Conservation (phyloP, 2,888 invertebrate species). For the Lagria hirta region DNA sequence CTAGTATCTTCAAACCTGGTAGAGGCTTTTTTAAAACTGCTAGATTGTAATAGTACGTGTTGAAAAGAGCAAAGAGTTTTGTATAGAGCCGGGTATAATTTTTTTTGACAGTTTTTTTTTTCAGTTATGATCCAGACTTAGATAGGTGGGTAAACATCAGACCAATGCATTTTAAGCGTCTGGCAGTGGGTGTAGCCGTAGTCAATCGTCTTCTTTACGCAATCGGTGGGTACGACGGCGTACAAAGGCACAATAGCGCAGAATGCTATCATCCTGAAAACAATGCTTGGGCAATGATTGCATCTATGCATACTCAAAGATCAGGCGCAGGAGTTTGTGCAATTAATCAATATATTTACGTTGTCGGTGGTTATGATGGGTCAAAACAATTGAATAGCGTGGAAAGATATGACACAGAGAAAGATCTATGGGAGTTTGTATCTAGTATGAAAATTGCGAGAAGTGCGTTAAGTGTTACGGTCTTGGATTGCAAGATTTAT, state of each 20-base stretch:
- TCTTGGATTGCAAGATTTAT: slow-evolving; percentile 82
- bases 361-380: slow-evolving; percentile 95
- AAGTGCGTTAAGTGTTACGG: slow-evolving; percentile 85
- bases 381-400: slow-evolving; percentile 77
- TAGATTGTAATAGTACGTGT: too few relatives aligned
- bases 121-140: slow-evolving; percentile 81
- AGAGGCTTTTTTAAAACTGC: too few relatives aligned
- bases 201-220: slow-evolving; percentile 73
- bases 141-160: slow-evolving; percentile 79
- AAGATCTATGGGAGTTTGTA: slow-evolving; percentile 75
- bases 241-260: slow-evolving; percentile 71
- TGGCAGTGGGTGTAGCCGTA: slow-evolving; percentile 79
- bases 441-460: slow-evolving; percentile 77
- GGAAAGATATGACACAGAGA: slow-evolving; percentile 85
- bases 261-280: slow-evolving; percentile 95
- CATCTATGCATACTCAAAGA: slow-evolving; percentile 74
- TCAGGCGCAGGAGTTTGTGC: slow-evolving; percentile 89
- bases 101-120: slow-evolving; percentile 27
- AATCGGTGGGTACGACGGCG: slow-evolving; percentile 88
- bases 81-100: too few relatives aligned
- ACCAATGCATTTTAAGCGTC: slow-evolving; percentile 73
- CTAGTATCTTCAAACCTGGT: too few relatives aligned
- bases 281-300: slow-evolving; percentile 81
- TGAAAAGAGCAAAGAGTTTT: too few relatives aligned
- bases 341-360: slow-evolving; percentile 83